Conservation (phyloP, 2,888 invertebrate genomes). For the Synergus gifuensis region DNA sequence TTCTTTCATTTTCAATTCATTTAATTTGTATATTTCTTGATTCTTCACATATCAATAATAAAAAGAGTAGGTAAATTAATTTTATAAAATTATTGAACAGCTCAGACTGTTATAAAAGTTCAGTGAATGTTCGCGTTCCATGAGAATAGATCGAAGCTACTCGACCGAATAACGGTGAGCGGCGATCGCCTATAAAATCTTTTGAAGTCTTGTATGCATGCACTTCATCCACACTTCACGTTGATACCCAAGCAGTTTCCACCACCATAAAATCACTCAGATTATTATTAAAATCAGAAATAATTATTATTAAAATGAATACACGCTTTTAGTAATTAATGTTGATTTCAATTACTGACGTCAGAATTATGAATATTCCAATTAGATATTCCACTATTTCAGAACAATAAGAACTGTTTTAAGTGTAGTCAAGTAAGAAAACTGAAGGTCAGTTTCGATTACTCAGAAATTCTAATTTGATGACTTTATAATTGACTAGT, state of each 20-base stretch:
- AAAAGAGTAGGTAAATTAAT: neutral
- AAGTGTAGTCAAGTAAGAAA: neutral
- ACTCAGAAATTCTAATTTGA: neutral
- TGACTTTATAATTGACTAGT: neutral
- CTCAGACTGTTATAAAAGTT: neutral
- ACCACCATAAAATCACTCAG: neutral
- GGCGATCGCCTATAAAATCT: constrained; percentile 13
- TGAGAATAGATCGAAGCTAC: constrained; percentile 15
- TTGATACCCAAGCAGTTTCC: neutral
- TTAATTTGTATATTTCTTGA: too few relatives aligned
- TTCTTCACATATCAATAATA: too few relatives aligned
- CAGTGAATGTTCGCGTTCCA: neutral
- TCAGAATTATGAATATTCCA: neutral
- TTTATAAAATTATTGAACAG: neutral
- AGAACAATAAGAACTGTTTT: neutral
- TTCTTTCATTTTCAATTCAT: too few relatives aligned
- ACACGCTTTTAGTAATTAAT: neutral
- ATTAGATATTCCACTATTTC: neutral
- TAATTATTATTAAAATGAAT: neutral
- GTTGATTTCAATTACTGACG: neutral
- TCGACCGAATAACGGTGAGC: constrained; percentile 22
- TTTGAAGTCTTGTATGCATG: constrained; percentile 18
- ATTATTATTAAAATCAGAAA: constrained; percentile 7
- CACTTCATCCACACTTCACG: neutral
- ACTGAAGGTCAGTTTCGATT: neutral